Evolutionary conservation across 2,888 invertebrate species (phyloP), one percentile per base, ranked within the genome.

Genomic region (Apomyelois bistriatella): DNA sequence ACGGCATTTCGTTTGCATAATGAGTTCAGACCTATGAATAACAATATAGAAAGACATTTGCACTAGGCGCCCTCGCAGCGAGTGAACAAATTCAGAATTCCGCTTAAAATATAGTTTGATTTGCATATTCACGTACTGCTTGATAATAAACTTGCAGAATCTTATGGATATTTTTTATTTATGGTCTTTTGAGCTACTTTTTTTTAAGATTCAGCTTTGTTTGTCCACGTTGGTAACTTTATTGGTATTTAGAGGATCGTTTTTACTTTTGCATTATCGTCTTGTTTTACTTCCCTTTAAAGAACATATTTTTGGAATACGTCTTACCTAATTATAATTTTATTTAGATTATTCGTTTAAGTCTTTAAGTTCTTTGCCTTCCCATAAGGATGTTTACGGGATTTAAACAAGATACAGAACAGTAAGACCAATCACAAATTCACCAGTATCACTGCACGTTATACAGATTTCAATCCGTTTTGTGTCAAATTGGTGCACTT

Each of bases 1-100:
- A 76, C 67, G 68, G 71, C 74, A 68, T 80, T 79, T 74, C 70
- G 70, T 68, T 79, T 76, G 76, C 80, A 80, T 80, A 79, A 81
- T 72, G 75, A 69, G 72, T 70, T 67, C 69, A 70, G 67, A 59
- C 60, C 62, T 70, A 77, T 76, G 79, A 79, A 80, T 79, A 78
- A 73, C 70, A 74, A 74, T 66, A 67, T 61, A 65, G 49, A 48
- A 55, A 56, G 66, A 70, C 68, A 74, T 71, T 75, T 64, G 65
- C 73, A 68, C 68, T 61, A 65, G 62, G 60, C 65, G 62, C 64
- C 63, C 69, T 63, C 61, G 55, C 64, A 58, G 61, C 43, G 42
- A 40, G 48, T 48, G 47, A 53, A 52, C 53, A 60, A 58, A 57
- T 56, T 53, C 57, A 53, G 49, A 54, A 51, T 56, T 56, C 16